Evolutionary conservation across 2,888 invertebrate genomes (phyloP).

Genomic region (Plusia festucae): DNA sequence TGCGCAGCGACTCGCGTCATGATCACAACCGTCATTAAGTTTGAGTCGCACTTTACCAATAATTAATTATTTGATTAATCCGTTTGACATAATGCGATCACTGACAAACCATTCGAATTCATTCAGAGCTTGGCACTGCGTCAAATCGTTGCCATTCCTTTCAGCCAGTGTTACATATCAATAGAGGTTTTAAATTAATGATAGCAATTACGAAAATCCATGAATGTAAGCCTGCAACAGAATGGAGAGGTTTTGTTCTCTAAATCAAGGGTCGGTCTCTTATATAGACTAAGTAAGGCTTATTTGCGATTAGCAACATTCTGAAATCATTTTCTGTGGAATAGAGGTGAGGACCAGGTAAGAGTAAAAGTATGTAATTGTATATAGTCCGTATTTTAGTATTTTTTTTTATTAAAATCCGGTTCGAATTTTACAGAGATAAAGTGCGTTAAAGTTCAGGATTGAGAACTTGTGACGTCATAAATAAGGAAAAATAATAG

Average conservation of each 20-base stretch:
- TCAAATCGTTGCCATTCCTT: constrained; percentile 36
- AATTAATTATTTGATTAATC: constrained; percentile 28
- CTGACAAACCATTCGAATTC: constrained; percentile 16
- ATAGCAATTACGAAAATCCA: constrained; percentile 24
- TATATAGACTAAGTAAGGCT: not conserved
- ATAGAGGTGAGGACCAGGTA: too few relatives aligned
- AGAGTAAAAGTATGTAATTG: too few relatives aligned
- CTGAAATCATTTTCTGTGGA: not conserved
- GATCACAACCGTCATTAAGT: too few relatives aligned
- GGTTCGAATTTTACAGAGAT: too few relatives aligned
- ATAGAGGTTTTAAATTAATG: constrained; percentile 43
- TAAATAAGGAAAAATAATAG: too few relatives aligned
- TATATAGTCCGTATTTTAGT: too few relatives aligned
- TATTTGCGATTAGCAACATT: not conserved
- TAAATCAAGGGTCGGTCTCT: not conserved
- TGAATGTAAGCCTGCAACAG: constrained; percentile 9
- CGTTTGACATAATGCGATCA: constrained; percentile 5
- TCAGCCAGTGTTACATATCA: constrained; percentile 28
- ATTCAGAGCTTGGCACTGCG: constrained; percentile 35
- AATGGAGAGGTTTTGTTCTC: constrained; percentile 28
- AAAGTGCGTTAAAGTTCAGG: too few relatives aligned
- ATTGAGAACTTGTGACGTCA: too few relatives aligned
- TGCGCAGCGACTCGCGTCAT: too few relatives aligned
- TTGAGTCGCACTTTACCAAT: too few relatives aligned
- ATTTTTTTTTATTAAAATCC: too few relatives aligned